These are phyloP conservation scores for Leucophenga varia DNA, from an alignment of 1,140 invertebrate genomes.

Conservation along the genomic window DNA sequence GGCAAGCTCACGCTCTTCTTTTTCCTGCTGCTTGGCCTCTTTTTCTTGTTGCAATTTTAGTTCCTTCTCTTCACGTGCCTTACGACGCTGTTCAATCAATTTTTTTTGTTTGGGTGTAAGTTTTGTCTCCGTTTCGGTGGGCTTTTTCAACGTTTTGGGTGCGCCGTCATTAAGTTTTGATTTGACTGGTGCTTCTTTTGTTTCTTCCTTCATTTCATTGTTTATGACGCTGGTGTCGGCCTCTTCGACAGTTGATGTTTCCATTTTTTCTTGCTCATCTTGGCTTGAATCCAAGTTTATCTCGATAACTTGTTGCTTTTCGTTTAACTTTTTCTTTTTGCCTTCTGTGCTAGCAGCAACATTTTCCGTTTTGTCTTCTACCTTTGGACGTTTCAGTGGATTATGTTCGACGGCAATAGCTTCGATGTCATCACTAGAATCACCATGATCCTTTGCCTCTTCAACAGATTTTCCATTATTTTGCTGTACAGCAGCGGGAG, in stretches of 20 bases:
- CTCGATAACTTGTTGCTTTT: neutral
- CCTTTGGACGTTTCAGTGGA: slow-evolving; percentile 32
- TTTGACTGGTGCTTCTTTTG: neutral
- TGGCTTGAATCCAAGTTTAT: too few species aligned
- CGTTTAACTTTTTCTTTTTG: neutral
- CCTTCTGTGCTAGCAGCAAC: neutral
- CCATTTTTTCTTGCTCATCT: too few species aligned
- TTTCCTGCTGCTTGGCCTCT: slow-evolving; percentile 43
- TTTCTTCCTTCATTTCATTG: neutral
- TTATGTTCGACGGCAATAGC: slow-evolving; percentile 25
- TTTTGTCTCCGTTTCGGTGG: too few species aligned
- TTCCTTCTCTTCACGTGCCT: slow-evolving; percentile 55
- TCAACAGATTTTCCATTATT: too few species aligned
- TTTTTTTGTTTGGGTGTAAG: slow-evolving; percentile 44
- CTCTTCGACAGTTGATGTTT: neutral
- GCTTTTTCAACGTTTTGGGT: neutral
- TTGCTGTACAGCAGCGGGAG: too few species aligned
- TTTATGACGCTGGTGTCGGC: too few species aligned
- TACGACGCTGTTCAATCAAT: slow-evolving; percentile 41
- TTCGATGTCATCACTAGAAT: slow-evolving; percentile 41
- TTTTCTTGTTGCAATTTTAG: slow-evolving; percentile 42
- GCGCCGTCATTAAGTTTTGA: neutral
- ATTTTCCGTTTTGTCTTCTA: too few species aligned
- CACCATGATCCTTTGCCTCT: slow-evolving; percentile 3
- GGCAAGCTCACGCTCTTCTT: slow-evolving; percentile 55